Percentiles rank a stretch among this genome's conserved stretches.
These are phyloP conservation scores for Andrena minutula DNA, from an alignment of 2,888 invertebrate genomes.

Conservation along the genomic window DNA sequence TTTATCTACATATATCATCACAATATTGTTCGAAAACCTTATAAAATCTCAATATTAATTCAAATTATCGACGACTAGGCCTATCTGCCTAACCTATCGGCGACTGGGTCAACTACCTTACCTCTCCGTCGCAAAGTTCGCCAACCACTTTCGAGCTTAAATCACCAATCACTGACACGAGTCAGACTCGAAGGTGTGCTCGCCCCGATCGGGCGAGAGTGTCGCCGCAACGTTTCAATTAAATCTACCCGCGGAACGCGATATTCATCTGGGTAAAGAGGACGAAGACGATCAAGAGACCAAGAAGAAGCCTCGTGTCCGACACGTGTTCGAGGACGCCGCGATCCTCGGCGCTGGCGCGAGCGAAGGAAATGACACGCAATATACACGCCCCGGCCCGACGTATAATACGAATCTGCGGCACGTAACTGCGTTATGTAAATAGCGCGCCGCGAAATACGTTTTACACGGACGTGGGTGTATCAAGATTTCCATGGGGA, in stretches of 20 bases:
- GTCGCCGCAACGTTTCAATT: slow-evolving; percentile 56
- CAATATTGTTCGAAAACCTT: too few relatives aligned
- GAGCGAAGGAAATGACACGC: slow-evolving; percentile 61
- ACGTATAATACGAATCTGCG: slow-evolving; percentile 63
- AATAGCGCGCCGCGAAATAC: slow-evolving; percentile 71
- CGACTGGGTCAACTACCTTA: too few relatives aligned
- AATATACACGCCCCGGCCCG: slow-evolving; percentile 47
- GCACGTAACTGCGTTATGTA: slow-evolving; percentile 75
- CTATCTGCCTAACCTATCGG: too few relatives aligned
- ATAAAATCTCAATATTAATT: too few relatives aligned
- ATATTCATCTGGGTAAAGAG: slow-evolving; percentile 51
- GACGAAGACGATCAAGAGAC: slow-evolving; percentile 21
- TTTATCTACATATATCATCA: too few relatives aligned
- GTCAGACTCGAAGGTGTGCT: background rate
- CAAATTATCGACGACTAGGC: too few relatives aligned
- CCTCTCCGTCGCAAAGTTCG: too few relatives aligned
- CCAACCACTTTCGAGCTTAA: too few relatives aligned
- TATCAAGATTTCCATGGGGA: slow-evolving; percentile 79
- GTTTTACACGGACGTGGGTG: slow-evolving; percentile 75
- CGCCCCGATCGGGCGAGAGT: slow-evolving; percentile 3
- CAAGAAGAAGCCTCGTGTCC: slow-evolving; percentile 53
- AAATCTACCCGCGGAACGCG: slow-evolving; percentile 47
- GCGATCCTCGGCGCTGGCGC: slow-evolving; percentile 8
- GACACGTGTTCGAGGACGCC: slow-evolving; percentile 52
- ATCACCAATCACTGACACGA: too few relatives aligned